Evolutionary conservation across 2,888 invertebrate genomes (phyloP), one percentile per base, ranked within the genome.

Genomic region (Synanthedon andrenaeformis): DNA sequence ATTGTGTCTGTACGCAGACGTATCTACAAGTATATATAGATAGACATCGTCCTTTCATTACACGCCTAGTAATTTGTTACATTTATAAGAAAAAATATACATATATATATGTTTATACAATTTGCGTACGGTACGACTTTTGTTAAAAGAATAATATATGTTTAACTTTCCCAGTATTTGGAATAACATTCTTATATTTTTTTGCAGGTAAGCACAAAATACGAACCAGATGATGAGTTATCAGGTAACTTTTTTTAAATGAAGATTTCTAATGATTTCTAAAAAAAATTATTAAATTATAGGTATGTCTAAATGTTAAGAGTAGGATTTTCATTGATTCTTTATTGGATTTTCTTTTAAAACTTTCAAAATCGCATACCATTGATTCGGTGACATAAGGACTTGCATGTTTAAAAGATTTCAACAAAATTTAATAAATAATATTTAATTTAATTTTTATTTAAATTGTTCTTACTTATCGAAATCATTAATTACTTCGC

Each of bases 151-250:
- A 59, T 64, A 59, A 69, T 65, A 63, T 51, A 63, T 64, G 58
- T 64, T 66, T 58, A 65, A 63, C 55, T 55, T 51, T 55, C 62
- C 62, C 59, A 52, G 63, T 66, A 59, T 52, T 58, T 53, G 54
- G 13, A 42, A 48, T 59, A 57, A 61, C 51, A 49, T 56, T 56
- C 58, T 58, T 57, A 61, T 58, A 57, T 52, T 57, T 62, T 62
- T 64, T 72, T 74, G n/a, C 79, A 80, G 79, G 79, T 80, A 79
- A 76, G 74, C 66, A 56, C 53, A 57, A 61, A 54, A 60, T 60
- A 62, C 61, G 42, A 65, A 69, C 56, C 64, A 63, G 52, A 67
- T 63, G 55, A 58, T 57, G n/a, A 58, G 55, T 35, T 61, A 62
- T 51, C 8, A 35, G 35, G 35, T 35, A 35, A 35, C 35, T 10